phyloP scores from a whole-genome alignment of 2,113 vertebrate species.

The Arenaria interpres region DNA sequence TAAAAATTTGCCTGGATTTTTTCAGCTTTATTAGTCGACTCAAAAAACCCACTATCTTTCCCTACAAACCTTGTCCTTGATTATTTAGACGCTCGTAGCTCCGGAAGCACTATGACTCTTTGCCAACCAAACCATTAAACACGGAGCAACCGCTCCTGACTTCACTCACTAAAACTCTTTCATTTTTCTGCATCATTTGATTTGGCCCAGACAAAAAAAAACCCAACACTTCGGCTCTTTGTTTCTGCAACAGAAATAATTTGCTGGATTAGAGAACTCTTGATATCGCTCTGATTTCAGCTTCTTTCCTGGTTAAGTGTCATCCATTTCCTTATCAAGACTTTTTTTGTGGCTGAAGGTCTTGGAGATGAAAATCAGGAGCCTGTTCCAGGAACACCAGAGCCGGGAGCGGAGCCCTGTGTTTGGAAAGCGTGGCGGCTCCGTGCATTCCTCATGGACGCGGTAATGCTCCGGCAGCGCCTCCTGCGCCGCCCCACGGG shows the following conservation, averaged over 20 bases:
- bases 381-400: neutral
- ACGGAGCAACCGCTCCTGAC: neutral
- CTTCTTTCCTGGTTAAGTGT: neutral
- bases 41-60: accelerated
- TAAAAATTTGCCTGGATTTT: accelerated
- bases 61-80: neutral
- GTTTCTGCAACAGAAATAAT: neutral
- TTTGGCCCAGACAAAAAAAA: neutral
- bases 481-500: neutral
- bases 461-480: neutral
- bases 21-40: neutral
- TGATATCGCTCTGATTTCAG: accelerated
- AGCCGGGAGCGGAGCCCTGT: neutral
- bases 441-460: neutral
- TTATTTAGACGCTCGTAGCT: neutral
- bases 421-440: neutral
- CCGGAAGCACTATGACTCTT: neutral
- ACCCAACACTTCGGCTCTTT: neutral
- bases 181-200: neutral
- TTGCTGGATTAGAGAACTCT: neutral
- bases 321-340: neutral
- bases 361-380: neutral
- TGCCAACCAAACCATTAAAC: neutral
- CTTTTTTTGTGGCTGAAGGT: neutral
- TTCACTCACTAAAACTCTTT: neutral